A percentile compares a stretch with the other conserved stretches of the same genome.
These are phyloP conservation scores for Oreohelix idahoensis DNA, from an alignment of 1,140 invertebrate species.

Conservation along the genomic window DNA sequence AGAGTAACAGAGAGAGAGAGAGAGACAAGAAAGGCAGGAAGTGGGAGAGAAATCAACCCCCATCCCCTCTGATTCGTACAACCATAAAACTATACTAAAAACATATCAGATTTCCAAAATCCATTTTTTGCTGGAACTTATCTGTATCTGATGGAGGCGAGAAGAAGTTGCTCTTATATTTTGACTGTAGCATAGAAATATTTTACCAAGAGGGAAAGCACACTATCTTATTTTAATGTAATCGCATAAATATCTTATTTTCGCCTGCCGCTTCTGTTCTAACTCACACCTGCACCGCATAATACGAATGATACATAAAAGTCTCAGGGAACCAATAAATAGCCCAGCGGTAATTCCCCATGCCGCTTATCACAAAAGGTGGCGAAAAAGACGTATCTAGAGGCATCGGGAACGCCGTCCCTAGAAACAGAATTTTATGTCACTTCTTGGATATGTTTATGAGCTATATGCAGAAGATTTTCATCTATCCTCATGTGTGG, in stretches of 20 bases:
- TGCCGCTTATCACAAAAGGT: neutral
- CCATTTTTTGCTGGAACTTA: neutral
- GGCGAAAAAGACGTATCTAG: constrained; percentile 5
- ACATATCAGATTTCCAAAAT: no score
- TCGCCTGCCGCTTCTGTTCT: neutral
- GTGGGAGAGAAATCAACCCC: no score
- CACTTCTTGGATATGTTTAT: neutral
- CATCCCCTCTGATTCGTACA: no score
- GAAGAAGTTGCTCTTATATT: neutral
- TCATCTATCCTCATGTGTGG: constrained; percentile 17
- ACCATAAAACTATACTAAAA: no score
- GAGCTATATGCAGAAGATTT: neutral
- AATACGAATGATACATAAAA: constrained; percentile 22
- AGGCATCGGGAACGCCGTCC: neutral
- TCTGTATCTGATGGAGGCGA: neutral
- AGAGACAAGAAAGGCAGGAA: no score
- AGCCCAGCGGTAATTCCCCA: neutral
- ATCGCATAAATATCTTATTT: neutral
- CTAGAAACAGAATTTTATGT: neutral
- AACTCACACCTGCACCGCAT: constrained; percentile 5
- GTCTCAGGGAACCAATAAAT: neutral
- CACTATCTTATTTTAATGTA: neutral
- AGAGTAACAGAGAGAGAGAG: no score
- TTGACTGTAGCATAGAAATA: neutral
- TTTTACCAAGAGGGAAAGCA: neutral